phyloP scores from a whole-genome alignment of 1,140 invertebrate genomes.

The Drosophila bocki region DNA sequence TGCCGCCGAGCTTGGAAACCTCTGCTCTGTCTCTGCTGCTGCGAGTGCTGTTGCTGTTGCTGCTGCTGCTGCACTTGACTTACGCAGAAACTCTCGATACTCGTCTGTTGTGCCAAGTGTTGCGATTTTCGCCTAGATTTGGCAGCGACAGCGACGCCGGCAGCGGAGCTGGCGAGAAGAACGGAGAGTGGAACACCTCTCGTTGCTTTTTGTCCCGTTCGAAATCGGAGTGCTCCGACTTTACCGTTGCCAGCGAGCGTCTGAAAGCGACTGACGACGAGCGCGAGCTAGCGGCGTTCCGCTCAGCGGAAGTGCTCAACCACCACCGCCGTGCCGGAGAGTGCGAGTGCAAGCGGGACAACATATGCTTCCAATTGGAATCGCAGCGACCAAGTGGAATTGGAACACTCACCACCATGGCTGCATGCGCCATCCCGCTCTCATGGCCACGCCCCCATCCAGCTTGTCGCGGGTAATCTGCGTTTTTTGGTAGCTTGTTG shows the following conservation, averaged over 20 bases:
- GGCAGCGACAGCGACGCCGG: constrained; percentile 48
- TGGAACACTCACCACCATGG: constrained; percentile 64
- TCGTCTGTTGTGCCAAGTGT: constrained; percentile 46
- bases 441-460: constrained; percentile 69
- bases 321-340: constrained; percentile 1
- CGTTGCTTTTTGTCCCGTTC: constrained; percentile 37
- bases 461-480: constrained; percentile 73
- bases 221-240: constrained; percentile 35
- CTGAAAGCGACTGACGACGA: constrained; percentile 56
- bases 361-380: constrained; percentile 70
- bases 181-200: constrained; percentile 24
- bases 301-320: constrained; percentile 42
- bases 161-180: constrained; percentile 24
- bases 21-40: constrained; percentile 24
- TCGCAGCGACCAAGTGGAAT: constrained; percentile 43
- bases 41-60: constrained; percentile 3
- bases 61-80: constrained; percentile 43
- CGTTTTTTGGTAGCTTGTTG: constrained; percentile 68
- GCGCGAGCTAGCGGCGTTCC: constrained; percentile 30
- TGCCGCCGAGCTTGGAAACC: constrained; percentile 57
- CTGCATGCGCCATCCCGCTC: constrained; percentile 26
- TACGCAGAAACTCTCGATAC: constrained; percentile 39
- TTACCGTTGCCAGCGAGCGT: constrained; percentile 51
- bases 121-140: constrained; percentile 77
- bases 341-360: constrained; percentile 51